Evolutionary conservation across 2,888 invertebrate species (phyloP).

Genomic region (Netelia virgata): DNA sequence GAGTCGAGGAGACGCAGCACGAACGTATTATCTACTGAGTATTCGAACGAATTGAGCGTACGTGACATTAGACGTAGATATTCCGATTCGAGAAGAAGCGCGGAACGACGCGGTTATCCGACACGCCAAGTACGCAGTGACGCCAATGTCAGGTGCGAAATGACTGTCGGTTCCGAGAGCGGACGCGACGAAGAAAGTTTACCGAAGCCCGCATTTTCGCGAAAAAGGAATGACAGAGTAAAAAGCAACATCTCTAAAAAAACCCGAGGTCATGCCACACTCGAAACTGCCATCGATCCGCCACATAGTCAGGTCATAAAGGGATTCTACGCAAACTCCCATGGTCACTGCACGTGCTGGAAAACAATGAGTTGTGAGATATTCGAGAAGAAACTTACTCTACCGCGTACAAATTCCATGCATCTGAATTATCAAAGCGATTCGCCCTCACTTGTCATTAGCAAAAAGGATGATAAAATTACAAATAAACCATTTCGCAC

Average conservation of each 20-base stretch:
- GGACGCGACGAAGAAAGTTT: conserved; percentile 28
- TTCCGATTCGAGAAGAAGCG: conserved; percentile 71
- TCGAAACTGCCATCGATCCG: conserved; percentile 57
- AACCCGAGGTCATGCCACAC: conserved; percentile 61
- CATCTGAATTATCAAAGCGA: conserved; percentile 39
- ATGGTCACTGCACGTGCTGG: conserved; percentile 45
- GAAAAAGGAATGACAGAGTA: background rate
- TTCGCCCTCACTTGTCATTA: background rate
- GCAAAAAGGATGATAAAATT: conserved; percentile 6
- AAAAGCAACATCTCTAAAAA: conserved; percentile 41
- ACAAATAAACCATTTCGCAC: background rate
- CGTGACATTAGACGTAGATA: conserved; percentile 73
- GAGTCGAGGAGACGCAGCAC: conserved; percentile 40
- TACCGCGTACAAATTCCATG: conserved; percentile 33
- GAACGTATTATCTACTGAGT: conserved; percentile 20
- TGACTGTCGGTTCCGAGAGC: conserved; percentile 39
- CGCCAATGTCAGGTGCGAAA: conserved; percentile 70
- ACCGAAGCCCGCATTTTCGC: background rate
- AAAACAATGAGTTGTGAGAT: conserved; percentile 59
- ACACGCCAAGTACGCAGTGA: conserved; percentile 79
- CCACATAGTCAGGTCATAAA: conserved; percentile 56
- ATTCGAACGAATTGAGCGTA: conserved; percentile 58
- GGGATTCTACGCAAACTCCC: conserved; percentile 55
- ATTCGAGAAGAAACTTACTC: conserved; percentile 62
- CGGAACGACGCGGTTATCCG: conserved; percentile 71